Base-by-base conservation (phyloP, 2,113 vertebrate genomes). In the Eretmochelys imbricata region DNA sequence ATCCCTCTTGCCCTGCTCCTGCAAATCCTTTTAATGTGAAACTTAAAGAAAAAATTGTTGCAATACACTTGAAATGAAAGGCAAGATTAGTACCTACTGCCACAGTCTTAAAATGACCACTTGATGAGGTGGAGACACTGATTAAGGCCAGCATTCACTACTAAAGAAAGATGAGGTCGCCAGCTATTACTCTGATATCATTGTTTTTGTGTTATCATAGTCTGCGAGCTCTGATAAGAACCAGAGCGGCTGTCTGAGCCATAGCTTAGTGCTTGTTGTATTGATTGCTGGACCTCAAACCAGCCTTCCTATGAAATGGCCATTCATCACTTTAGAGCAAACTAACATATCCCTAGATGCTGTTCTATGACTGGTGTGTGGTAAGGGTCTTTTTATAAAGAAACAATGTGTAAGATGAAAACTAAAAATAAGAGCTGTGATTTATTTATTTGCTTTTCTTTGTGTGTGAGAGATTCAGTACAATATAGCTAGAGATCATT, bases 211-310 rank as follows among this genome's bases (percentile, higher is more conserved):
- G 91, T 97, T 95, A 95, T 91, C 0, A 0, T 93, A 96, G 93
- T 93, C 96, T 98, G 98, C 72, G 95, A 90, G 75, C 96, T 93
- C 57, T 4, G 97, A 98, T 98, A 98, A 98, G 96, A 89, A 91
- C 89, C 79, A 93, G 72, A 93, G 91, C 13, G 16, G 92, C 90
- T 54, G 19, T 93, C 89, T 89, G 86, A 98, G 94, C 92, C 90
- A 54, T 81, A 90, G 93, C 84, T 93, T 81, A 93, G 89, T 95
- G 88, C 93, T 89, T 92, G 65, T 22, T 38, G 38, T 95, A 97
- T 97, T 98, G 97, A 98, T 98, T 98, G 91, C 86, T 86, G 88
- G 57, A 89, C 97, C 94, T 97, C 91, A 96, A 97, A 94, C 85
- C 89, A 97, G 38, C 65, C 84, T 94, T 93, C 31, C 93, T 97